Evolutionary conservation across 2,888 invertebrate species (phyloP).

Genomic region (Habroteleia sp.): DNA sequence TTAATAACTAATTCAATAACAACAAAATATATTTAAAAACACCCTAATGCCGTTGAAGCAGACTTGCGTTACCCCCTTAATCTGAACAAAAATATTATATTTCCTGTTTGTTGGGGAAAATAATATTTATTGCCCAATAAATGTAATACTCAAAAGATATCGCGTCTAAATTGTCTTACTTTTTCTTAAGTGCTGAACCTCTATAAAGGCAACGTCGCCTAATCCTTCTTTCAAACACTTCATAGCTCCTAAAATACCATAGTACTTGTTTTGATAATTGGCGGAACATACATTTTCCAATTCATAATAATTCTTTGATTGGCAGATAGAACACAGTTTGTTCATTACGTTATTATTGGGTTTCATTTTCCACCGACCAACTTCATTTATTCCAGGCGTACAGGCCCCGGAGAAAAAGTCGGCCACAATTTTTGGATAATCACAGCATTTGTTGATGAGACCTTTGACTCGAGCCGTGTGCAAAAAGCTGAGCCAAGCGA

Average conservation of each 20-base stretch:
- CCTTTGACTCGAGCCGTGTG: slow-evolving; percentile 82
- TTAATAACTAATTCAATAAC: too few relatives aligned
- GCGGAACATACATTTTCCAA: slow-evolving; percentile 82
- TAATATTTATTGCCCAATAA: too few relatives aligned
- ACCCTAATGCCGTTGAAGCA: too few relatives aligned
- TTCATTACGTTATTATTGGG: slow-evolving; percentile 29
- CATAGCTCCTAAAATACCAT: slow-evolving; percentile 84
- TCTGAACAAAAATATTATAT: too few relatives aligned
- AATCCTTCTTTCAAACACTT: slow-evolving; percentile 82
- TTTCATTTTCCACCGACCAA: slow-evolving; percentile 76
- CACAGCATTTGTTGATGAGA: slow-evolving; percentile 82
- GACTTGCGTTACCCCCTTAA: too few relatives aligned
- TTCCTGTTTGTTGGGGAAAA: too few relatives aligned
- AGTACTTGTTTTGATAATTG: slow-evolving; percentile 83
- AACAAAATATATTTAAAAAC: too few relatives aligned
- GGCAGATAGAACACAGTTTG: slow-evolving; percentile 70
- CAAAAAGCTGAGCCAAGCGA: slow-evolving; percentile 85
- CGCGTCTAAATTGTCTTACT: slow-evolving; percentile 10
- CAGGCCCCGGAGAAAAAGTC: slow-evolving; percentile 84
- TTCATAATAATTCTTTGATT: slow-evolving; percentile 32
- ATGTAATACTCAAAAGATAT: too few relatives aligned
- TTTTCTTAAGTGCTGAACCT: slow-evolving; percentile 82
- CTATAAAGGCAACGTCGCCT: slow-evolving; percentile 85
- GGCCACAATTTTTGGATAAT: slow-evolving; percentile 83
- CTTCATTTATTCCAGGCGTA: slow-evolving; percentile 84